A percentile compares a stretch with the other conserved stretches of the same genome.
Conservation (phyloP, 2,797 vertebrate species). For the Cynopterus sphinx region DNA sequence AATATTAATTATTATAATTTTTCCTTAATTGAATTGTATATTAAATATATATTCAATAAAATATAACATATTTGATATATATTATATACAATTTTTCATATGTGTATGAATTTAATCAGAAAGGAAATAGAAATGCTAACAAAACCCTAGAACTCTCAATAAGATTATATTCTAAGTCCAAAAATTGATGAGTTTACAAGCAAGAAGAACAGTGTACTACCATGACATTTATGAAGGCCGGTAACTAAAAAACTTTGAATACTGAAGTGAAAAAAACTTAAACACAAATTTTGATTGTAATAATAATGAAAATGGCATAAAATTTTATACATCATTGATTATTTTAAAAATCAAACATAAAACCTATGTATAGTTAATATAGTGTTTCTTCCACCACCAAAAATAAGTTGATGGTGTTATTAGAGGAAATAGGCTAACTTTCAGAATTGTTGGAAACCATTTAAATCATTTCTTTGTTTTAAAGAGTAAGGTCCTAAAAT, state of each 20-base stretch:
- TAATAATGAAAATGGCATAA: background rate
- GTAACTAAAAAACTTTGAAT: background rate
- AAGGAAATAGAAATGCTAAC: background rate
- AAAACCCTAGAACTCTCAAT: background rate
- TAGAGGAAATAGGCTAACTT: background rate
- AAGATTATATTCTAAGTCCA: background rate
- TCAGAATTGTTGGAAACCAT: background rate
- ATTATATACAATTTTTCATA: background rate
- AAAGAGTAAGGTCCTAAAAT: background rate
- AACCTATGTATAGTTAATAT: background rate
- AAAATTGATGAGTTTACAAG: background rate
- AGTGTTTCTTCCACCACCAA: background rate
- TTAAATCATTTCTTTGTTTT: constrained; percentile 3
- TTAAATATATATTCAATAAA: background rate
- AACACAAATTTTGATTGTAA: background rate
- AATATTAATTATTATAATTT: background rate
- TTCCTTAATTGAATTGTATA: background rate
- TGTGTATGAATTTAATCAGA: constrained; percentile 10
- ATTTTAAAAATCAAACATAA: background rate
- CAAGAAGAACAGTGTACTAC: background rate
- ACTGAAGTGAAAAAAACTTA: background rate
- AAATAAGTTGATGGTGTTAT: background rate
- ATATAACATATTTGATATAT: background rate
- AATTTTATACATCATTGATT: background rate
- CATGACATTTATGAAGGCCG: background rate